phyloP scores from a whole-genome alignment of 2,797 vertebrate genomes.

The Eupleurogrammus muticus region DNA sequence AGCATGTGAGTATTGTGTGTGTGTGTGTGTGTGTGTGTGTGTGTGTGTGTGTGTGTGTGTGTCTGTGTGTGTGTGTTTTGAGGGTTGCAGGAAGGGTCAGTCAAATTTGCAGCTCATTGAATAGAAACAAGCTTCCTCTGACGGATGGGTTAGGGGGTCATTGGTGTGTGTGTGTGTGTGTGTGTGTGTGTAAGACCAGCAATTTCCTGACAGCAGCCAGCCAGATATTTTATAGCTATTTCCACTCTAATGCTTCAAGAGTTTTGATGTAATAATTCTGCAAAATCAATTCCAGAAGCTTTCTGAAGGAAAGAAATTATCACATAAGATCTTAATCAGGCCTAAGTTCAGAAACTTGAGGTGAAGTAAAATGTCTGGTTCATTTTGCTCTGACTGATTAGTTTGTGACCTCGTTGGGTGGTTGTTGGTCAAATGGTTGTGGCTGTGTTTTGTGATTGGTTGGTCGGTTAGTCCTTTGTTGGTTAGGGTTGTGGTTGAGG shows the following conservation, averaged over 20 bases:
- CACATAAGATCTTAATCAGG: too few species aligned
- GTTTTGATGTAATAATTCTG: too few species aligned
- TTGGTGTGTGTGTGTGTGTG: slow-evolving; percentile 19
- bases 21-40: slow-evolving; percentile 19
- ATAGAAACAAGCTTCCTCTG: slow-evolving; percentile 68
- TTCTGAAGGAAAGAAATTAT: too few species aligned
- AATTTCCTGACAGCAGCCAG: slow-evolving; percentile 10
- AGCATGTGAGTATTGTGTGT: slow-evolving; percentile 43
- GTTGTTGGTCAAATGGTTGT: too few species aligned
- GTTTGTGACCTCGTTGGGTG: too few species aligned
- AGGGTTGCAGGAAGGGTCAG: slow-evolving; percentile 55
- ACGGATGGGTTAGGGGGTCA: slow-evolving; percentile 49
- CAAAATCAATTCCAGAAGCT: not conserved
- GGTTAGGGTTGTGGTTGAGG: too few species aligned
- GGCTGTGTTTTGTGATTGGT: too few species aligned
- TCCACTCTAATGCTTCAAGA: not conserved
- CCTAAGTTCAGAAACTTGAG: too few species aligned
- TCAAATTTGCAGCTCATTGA: slow-evolving; percentile 71
- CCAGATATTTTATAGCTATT: slow-evolving; percentile 2
- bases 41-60: slow-evolving; percentile 12
- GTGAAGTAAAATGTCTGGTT: too few species aligned
- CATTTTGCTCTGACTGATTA: too few species aligned
- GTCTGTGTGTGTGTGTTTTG: not conserved
- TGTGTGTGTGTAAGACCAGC: slow-evolving; percentile 1
- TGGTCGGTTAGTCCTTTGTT: too few species aligned